These are phyloP conservation scores for Eubasilissa splendida DNA, from an alignment of 2,888 invertebrate genomes.

Conservation along the genomic window DNA sequence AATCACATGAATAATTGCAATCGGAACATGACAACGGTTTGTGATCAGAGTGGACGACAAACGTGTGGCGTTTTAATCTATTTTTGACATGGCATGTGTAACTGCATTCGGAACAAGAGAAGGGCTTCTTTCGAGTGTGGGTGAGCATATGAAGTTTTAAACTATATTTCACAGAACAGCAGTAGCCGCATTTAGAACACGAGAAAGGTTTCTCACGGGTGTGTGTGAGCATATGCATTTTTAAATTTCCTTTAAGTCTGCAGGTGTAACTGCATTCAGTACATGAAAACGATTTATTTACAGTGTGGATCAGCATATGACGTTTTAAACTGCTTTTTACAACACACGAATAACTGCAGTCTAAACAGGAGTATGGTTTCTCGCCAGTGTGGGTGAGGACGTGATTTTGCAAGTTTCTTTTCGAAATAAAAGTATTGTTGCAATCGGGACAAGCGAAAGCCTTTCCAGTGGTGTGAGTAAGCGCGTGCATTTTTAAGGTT, in stretches of 20 bases:
- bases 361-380: too few species aligned
- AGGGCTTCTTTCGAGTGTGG: too few species aligned
- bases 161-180: too few species aligned
- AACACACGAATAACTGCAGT: too few species aligned
- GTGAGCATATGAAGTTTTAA: too few species aligned
- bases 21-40: neutral
- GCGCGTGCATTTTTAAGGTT: neutral
- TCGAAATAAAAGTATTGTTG: neutral
- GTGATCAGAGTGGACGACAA: too few species aligned
- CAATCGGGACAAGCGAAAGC: neutral
- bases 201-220: neutral
- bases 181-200: neutral
- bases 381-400: neutral
- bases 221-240: neutral
- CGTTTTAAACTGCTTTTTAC: too few species aligned
- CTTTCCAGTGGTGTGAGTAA: neutral
- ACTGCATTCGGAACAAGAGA: too few species aligned
- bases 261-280: too few species aligned
- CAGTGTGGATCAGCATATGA: neutral
- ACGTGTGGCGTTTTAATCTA: too few species aligned
- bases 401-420: neutral
- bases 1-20: neutral
- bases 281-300: neutral
- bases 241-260: too few species aligned
- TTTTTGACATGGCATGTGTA: too few species aligned